Conservation (phyloP, 2,113 vertebrate species). For the Chunga burmeisteri region DNA sequence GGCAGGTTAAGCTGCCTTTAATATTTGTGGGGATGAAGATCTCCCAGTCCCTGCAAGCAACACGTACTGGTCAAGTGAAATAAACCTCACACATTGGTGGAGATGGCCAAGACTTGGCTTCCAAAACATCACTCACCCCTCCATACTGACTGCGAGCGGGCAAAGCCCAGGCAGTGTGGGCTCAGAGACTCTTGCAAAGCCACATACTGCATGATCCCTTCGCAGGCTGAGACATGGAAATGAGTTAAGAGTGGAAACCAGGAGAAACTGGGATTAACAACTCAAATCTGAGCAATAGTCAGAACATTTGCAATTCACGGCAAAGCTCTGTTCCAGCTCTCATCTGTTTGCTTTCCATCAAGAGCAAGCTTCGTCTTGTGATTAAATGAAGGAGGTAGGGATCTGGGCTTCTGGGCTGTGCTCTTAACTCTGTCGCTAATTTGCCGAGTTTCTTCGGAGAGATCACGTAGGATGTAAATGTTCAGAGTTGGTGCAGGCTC, state of each 20-base stretch:
- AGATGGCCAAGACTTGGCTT: no score
- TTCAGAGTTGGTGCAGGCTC: neutral
- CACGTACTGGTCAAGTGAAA: no score
- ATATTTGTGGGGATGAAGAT: neutral
- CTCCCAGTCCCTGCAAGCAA: neutral
- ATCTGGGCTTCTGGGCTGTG: neutral
- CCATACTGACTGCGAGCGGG: rapidly evolving
- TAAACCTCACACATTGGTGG: rapidly evolving
- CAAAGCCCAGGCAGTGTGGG: neutral
- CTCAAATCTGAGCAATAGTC: neutral
- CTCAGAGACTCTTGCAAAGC: neutral
- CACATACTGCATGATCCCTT: rapidly evolving
- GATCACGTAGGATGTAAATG: neutral
- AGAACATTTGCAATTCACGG: neutral
- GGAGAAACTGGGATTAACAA: neutral
- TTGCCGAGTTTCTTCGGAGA: neutral
- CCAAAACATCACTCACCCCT: neutral
- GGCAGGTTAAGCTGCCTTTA: neutral
- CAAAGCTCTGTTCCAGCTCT: neutral
- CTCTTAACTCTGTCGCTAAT: neutral
- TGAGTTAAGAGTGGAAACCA: neutral
- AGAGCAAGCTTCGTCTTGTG: neutral
- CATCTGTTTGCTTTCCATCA: neutral
- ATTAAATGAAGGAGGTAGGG: neutral
- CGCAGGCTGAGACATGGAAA: neutral